These are phyloP conservation scores for Choristoneura rosaceana DNA, from an alignment of 2,888 invertebrate species.

Conservation along the genomic window DNA sequence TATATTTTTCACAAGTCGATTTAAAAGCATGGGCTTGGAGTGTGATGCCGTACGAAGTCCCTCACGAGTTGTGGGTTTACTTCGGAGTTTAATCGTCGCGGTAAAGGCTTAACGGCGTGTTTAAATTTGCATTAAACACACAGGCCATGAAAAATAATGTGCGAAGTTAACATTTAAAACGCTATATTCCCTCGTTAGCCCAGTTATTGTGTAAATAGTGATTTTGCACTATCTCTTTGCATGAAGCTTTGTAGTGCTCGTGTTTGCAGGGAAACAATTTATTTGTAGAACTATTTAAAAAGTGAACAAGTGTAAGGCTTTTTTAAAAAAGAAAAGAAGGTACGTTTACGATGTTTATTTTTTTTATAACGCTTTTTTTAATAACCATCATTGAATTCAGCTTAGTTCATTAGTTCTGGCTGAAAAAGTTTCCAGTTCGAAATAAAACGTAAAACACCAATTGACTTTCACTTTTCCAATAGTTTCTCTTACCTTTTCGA, in stretches of 20 bases:
- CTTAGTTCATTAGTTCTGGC: no score
- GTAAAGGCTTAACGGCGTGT: constrained; percentile 31
- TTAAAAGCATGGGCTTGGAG: not conserved
- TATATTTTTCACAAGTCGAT: not conserved
- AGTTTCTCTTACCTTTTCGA: no score
- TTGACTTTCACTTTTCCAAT: no score
- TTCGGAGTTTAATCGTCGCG: constrained; percentile 25
- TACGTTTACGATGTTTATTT: no score
- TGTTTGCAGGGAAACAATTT: not conserved
- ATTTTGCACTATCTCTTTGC: constrained; percentile 5
- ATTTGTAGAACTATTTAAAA: not conserved
- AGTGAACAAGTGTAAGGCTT: no score
- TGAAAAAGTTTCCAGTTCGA: no score
- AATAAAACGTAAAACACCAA: no score
- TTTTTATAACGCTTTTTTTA: no score
- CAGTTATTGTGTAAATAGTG: constrained; percentile 14
- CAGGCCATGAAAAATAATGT: constrained; percentile 32
- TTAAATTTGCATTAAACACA: constrained; percentile 37
- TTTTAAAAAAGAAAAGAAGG: no score
- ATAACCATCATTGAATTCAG: no score
- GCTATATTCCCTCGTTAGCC: constrained; percentile 3
- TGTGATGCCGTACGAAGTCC: not conserved
- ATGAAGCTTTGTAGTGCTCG: not conserved
- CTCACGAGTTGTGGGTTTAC: constrained; percentile 2
- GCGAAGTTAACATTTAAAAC: constrained; percentile 26